A percentile compares a stretch with the other conserved stretches of the same genome.
Conservation (phyloP, 2,888 invertebrate species). For the Idaea aversata region DNA sequence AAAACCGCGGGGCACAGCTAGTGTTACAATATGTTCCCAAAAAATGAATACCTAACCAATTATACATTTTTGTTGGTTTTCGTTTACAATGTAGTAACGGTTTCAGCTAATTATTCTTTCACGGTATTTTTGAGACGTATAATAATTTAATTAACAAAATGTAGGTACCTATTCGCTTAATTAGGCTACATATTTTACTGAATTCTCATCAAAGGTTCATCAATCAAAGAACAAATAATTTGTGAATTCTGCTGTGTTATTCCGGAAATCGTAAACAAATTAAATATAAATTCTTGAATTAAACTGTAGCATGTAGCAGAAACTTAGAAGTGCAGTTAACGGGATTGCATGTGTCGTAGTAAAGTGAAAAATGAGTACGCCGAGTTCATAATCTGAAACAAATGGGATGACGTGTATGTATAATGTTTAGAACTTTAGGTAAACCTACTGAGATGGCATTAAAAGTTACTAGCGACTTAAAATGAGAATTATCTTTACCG, state of each 20-base stretch:
- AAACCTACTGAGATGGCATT: no score
- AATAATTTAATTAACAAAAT: conserved; percentile 17
- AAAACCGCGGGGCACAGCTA: no score
- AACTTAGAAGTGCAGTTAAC: conserved; percentile 24
- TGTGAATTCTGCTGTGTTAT: conserved; percentile 28
- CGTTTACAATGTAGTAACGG: conserved; percentile 3
- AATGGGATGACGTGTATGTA: not conserved
- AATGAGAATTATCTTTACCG: conserved; percentile 37
- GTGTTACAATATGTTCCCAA: conserved; percentile 2
- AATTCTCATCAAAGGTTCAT: conserved; percentile 36
- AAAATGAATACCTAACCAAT: not conserved
- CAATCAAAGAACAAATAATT: conserved; percentile 35
- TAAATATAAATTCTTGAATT: not conserved
- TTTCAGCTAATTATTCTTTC: conserved; percentile 7
- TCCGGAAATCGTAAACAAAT: conserved; percentile 6
- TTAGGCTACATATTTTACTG: conserved; percentile 20
- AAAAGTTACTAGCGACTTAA: no score
- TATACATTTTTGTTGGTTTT: not conserved
- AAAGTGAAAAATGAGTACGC: conserved; percentile 63
- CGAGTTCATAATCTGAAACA: conserved; percentile 64
- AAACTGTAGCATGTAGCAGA: not conserved
- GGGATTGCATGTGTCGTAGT: conserved; percentile 54
- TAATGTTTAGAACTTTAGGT: conserved; percentile 6
- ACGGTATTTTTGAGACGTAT: conserved; percentile 8
- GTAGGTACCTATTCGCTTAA: conserved; percentile 14